These are phyloP conservation scores for Discoglossus pictus DNA, from an alignment of 2,797 vertebrate genomes.

Conservation along the genomic window DNA sequence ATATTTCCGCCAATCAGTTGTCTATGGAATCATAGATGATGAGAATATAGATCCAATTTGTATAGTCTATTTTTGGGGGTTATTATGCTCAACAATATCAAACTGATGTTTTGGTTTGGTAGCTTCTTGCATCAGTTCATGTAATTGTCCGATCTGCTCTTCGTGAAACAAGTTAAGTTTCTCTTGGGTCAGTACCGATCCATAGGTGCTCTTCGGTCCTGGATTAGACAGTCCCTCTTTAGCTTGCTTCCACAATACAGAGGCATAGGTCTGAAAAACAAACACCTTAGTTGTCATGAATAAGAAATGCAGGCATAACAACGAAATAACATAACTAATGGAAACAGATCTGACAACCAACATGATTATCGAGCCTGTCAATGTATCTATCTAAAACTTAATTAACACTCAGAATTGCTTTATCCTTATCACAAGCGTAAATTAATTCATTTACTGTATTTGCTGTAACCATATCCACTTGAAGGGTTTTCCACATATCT, in stretches of 20 bases:
- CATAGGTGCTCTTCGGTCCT: slow-evolving; percentile 58
- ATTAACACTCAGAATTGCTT: too few species aligned
- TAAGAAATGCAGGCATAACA: too few species aligned
- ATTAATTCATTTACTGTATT: too few species aligned
- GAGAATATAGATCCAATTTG: not conserved
- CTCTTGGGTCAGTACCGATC: slow-evolving; percentile 66
- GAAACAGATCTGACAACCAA: too few species aligned
- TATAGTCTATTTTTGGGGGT: not conserved
- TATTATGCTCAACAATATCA: slow-evolving; percentile 67
- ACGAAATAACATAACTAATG: too few species aligned
- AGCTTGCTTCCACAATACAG: slow-evolving; percentile 65
- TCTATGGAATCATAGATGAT: not conserved
- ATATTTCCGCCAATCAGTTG: not conserved
- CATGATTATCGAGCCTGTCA: too few species aligned
- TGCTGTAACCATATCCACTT: too few species aligned
- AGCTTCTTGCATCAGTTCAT: slow-evolving; percentile 89
- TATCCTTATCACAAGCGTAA: too few species aligned
- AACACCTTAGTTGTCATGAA: slow-evolving; percentile 39
- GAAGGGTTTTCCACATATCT: too few species aligned
- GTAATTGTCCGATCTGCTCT: slow-evolving; percentile 88
- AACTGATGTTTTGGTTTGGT: slow-evolving; percentile 82
- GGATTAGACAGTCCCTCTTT: slow-evolving; percentile 55
- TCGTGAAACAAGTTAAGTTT: slow-evolving; percentile 78
- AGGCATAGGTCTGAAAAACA: slow-evolving; percentile 66
- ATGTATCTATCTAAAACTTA: too few species aligned